These are phyloP conservation scores for Lydus trimaculatus DNA, from an alignment of 2,888 invertebrate genomes.

Conservation along the genomic window DNA sequence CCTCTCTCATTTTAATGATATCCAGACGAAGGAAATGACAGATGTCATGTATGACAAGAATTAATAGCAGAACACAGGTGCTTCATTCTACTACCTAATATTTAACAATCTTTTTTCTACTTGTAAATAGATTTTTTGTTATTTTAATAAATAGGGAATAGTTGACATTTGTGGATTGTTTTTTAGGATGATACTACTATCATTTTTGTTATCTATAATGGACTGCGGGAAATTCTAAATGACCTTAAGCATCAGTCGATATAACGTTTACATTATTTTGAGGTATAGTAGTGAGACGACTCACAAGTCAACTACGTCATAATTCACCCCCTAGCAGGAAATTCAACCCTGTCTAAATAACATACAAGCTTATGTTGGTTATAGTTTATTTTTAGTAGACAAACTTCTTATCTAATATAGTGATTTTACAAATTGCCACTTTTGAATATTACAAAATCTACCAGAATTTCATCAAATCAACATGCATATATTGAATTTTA, in stretches of 20 bases:
- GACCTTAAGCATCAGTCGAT: slow-evolving; percentile 34
- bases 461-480: too few species aligned
- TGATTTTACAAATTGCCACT: background rate
- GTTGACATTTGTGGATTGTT: slow-evolving; percentile 21
- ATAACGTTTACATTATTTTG: slow-evolving; percentile 34
- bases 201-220: slow-evolving; percentile 20
- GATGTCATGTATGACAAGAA: slow-evolving; percentile 29
- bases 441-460: background rate
- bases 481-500: background rate
- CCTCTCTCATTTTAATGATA: slow-evolving; percentile 22
- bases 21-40: slow-evolving; percentile 19
- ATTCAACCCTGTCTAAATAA: slow-evolving; percentile 31
- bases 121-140: slow-evolving; percentile 16
- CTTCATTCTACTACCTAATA: slow-evolving; percentile 16
- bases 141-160: slow-evolving; percentile 6
- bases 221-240: slow-evolving; percentile 34
- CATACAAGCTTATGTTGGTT: slow-evolving; percentile 20
- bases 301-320: slow-evolving; percentile 33
- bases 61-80: slow-evolving; percentile 30
- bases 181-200: slow-evolving; percentile 16
- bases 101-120: slow-evolving; percentile 25
- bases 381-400: slow-evolving; percentile 19
- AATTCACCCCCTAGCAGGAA: slow-evolving; percentile 31
- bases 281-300: slow-evolving; percentile 30
- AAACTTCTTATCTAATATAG: slow-evolving; percentile 14